Conservation (phyloP, 2,888 invertebrate species). For the Hartigia nigra region DNA sequence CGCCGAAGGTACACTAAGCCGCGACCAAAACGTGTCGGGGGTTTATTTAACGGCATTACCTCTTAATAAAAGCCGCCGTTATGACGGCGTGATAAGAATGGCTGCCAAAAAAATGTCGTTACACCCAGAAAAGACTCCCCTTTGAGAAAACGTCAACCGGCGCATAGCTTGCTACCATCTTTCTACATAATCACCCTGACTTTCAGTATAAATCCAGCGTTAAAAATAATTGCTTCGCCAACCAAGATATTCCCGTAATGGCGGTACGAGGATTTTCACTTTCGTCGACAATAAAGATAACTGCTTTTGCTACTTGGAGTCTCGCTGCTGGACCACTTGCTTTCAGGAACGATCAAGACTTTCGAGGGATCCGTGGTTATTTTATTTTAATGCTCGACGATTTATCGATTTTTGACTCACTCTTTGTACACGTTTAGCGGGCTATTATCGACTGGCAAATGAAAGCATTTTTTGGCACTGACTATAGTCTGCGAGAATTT, state of each 20-base stretch:
- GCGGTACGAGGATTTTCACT: slow-evolving; percentile 19
- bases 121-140: neutral
- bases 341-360: neutral
- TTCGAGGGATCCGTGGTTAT: neutral
- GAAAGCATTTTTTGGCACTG: too few species aligned
- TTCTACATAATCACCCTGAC: neutral
- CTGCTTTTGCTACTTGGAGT: neutral
- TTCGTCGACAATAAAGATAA: slow-evolving; percentile 17
- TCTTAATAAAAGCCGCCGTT: neutral
- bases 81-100: neutral
- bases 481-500: too few species aligned
- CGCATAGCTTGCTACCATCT: neutral
- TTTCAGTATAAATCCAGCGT: neutral
- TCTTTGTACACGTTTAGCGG: neutral
- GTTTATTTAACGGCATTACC: neutral
- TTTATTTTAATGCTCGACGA: neutral
- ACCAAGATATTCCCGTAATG: slow-evolving; percentile 2
- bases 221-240: slow-evolving; percentile 13
- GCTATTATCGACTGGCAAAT: neutral
- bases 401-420: neutral
- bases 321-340: neutral
- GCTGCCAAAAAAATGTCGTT: neutral
- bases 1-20: neutral
- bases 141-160: neutral
- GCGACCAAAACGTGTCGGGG: neutral